Conservation (phyloP, 2,113 vertebrate genomes). For the Harpagus bidentatus region DNA sequence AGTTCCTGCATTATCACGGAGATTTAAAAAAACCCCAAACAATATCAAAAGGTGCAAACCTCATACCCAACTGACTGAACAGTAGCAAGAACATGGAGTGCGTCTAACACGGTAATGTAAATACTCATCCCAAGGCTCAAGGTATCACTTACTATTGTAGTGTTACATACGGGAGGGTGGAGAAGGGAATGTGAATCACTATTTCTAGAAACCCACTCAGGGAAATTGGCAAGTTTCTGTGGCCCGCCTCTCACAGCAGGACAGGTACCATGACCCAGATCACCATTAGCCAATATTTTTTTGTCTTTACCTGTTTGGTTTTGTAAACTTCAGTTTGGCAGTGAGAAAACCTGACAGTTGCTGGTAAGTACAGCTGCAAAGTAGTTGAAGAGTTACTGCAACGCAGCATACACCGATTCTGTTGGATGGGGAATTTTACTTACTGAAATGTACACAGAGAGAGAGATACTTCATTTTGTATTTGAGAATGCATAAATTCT, state of each 20-base stretch:
- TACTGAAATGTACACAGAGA: not conserved
- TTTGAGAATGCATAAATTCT: not conserved
- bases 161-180: not conserved
- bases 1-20: not conserved
- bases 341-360: not conserved
- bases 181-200: not conserved
- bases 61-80: not conserved
- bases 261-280: not conserved
- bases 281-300: not conserved
- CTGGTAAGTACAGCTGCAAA: not conserved
- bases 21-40: not conserved
- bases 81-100: not conserved
- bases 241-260: not conserved
- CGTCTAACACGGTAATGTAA: not conserved
- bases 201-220: not conserved
- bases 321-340: not conserved
- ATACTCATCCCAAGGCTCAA: not conserved
- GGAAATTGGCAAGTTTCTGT: not conserved
- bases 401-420: not conserved
- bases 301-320: not conserved
- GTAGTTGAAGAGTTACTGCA: not conserved
- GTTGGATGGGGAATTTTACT: not conserved
- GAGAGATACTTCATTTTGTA: not conserved
- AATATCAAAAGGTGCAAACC: not conserved
- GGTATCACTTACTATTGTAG: not conserved